Evolutionary conservation across 2,113 vertebrate species (phyloP), one percentile per base, ranked within the genome.

Genomic region (Kryptolebias marmoratus): DNA sequence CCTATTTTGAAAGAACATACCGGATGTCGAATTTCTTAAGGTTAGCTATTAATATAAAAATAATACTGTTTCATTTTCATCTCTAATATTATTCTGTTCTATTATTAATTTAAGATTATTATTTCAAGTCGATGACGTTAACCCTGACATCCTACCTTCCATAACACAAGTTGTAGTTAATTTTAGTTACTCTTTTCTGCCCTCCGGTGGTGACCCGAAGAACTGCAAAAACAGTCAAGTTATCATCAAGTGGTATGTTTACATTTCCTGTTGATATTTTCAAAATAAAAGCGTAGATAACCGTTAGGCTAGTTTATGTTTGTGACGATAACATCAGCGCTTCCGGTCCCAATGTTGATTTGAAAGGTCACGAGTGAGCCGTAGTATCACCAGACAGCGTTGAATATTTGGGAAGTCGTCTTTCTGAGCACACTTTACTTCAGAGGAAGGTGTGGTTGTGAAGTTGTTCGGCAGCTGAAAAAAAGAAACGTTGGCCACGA

Each of bases 201-300:
- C 67, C n/a, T 49, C 67, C 1, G 10, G 63, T 72, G 82, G 63
- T 10, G 18, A 64, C 1, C 28, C 5, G 2, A 0, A 0, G 1
- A 72, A 65, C 36, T 69, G 44, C 71, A 68, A 42, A 50, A 22
- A 11, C 11, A 3, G 14, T 73, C 13, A 50, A 1, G 42, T 11
- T 1, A 11, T 1, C 2, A 11, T 2, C n/a, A 16, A 2, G 1
- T 13, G 12, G 1, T 6, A 9, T 11, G 2, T 0, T 1, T 3
- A 0, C 7, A 39, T n/a, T 73, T 86, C 87, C 87, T 31, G 55
- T 27, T 0, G 0, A 0, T 9, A 2, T 30, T 49, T 84, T 88
- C 61, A 48, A 57, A 75, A 64, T 71, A 77, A 73, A 68, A 55
- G 15, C 8, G n/a, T 18, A 32, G 3, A 3, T n/a, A 64, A 11